Conservation (phyloP, 2,797 vertebrate species). For the Morelia viridis region DNA sequence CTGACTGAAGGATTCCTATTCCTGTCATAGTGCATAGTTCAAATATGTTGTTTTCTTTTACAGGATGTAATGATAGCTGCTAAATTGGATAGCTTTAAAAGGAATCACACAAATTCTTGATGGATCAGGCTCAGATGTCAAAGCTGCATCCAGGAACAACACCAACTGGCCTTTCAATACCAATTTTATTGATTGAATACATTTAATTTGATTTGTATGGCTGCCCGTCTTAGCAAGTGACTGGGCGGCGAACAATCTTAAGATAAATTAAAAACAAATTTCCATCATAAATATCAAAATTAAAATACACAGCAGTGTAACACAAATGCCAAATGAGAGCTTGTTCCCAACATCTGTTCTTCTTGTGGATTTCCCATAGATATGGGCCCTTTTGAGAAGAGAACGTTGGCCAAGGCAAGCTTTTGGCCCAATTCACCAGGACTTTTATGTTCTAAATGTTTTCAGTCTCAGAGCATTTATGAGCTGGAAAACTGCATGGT, state of each 20-base stretch:
- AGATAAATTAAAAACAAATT: background rate
- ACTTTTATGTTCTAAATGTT: background rate
- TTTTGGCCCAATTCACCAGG: background rate
- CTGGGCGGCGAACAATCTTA: background rate
- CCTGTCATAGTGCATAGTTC: background rate
- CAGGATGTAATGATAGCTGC: background rate
- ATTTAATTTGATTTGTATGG: background rate
- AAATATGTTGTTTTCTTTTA: background rate
- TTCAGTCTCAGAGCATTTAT: background rate
- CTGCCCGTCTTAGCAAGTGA: background rate
- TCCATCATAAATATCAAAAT: background rate
- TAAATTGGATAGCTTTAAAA: background rate
- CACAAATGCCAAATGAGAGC: background rate
- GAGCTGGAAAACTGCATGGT: background rate
- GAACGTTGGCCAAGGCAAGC: background rate
- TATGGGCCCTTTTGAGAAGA: background rate
- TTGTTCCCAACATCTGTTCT: background rate
- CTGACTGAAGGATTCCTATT: background rate
- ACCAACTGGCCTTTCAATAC: background rate
- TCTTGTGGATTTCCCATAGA: background rate
- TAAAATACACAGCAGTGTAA: background rate
- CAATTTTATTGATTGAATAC: background rate
- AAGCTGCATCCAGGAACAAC: background rate
- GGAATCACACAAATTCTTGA: background rate
- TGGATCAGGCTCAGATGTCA: background rate